Percentiles rank a stretch among this genome's conserved stretches.
Conservation (phyloP, 1,140 invertebrate species). For the Ceratina calcarata region DNA sequence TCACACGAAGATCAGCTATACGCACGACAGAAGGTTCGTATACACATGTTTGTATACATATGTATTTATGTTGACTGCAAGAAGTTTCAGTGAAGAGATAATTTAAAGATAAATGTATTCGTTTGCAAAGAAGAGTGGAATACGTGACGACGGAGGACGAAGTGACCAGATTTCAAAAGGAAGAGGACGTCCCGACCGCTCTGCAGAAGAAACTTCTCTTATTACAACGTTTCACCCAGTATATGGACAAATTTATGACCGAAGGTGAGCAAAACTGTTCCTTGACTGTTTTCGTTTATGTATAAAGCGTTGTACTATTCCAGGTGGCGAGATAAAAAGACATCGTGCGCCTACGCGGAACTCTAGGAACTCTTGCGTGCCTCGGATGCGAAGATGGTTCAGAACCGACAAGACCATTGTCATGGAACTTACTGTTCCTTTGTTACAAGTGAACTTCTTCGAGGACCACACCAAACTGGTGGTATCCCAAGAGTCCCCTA, state of each 20-base stretch:
- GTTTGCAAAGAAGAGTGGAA: slow-evolving; percentile 88
- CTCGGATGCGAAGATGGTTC: slow-evolving; percentile 86
- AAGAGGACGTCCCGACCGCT: slow-evolving; percentile 88
- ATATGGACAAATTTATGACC: slow-evolving; percentile 98
- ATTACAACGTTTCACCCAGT: slow-evolving; percentile 96
- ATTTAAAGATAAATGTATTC: not conserved
- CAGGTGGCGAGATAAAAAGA: slow-evolving; percentile 81
- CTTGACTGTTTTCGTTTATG: not conserved
- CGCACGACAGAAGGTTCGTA: slow-evolving; percentile 83
- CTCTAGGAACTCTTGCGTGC: slow-evolving; percentile 81
- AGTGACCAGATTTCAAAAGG: slow-evolving; percentile 91
- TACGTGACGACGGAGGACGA: slow-evolving; percentile 94
- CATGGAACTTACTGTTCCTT: slow-evolving; percentile 82
- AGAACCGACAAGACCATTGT: slow-evolving; percentile 88
- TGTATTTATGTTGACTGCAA: not conserved
- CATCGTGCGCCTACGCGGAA: slow-evolving; percentile 77
- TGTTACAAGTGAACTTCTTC: slow-evolving; percentile 87
- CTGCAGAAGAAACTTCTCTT: slow-evolving; percentile 97
- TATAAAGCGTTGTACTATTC: slow-evolving; percentile 37
- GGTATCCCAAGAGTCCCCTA: slow-evolving; percentile 82
- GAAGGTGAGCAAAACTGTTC: slow-evolving; percentile 82
- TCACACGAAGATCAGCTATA: slow-evolving; percentile 83
- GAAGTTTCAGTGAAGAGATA: too few relatives aligned
- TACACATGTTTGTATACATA: not conserved
- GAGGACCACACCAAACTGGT: slow-evolving; percentile 90